Evolutionary conservation across 2,888 invertebrate species (phyloP).

Genomic region (Chelonus formosanus): DNA sequence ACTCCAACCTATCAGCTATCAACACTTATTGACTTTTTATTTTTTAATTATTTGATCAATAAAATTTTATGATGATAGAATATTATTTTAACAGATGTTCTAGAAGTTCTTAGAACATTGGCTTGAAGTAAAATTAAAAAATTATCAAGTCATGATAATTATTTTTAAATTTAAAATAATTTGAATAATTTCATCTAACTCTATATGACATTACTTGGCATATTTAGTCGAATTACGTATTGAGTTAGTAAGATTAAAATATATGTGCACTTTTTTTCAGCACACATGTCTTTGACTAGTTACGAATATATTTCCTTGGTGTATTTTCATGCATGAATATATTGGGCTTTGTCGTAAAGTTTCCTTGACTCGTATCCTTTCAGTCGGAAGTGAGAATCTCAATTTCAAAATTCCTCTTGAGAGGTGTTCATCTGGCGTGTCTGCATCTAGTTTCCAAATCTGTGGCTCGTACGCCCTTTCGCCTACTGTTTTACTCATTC

Average conservation of each 20-base stretch:
- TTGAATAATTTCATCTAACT: no score
- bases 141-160: no score
- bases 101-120: no score
- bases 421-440: neutral
- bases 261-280: conserved; percentile 1
- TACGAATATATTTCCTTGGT: conserved; percentile 8
- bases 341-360: conserved; percentile 15
- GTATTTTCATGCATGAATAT: conserved; percentile 32
- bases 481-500: neutral
- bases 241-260: neutral
- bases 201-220: no score
- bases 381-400: conserved; percentile 20
- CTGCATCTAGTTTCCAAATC: neutral
- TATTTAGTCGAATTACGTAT: no score
- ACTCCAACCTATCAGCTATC: no score
- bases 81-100: no score
- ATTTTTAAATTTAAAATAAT: no score
- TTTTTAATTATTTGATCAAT: no score
- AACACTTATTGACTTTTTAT: no score
- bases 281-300: conserved; percentile 20
- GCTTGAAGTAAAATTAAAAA: no score
- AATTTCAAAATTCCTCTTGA: conserved; percentile 13
- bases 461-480: conserved; percentile 2
- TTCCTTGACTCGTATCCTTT: conserved; percentile 9
- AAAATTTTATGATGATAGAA: no score